phyloP scores from a whole-genome alignment of 2,888 invertebrate genomes.

The Leptinotarsa juncta region DNA sequence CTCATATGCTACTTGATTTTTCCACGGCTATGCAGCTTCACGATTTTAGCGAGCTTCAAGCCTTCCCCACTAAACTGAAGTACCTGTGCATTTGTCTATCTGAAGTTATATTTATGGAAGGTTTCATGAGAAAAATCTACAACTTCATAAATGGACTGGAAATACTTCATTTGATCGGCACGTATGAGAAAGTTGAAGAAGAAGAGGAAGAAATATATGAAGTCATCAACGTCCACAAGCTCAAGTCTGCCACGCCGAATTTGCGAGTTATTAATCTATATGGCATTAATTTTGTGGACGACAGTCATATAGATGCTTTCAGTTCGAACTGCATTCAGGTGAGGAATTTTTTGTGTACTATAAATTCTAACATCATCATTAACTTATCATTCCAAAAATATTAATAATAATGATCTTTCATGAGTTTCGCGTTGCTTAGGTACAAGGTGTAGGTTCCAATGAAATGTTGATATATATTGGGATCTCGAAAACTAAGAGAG shows the following conservation, averaged over 20 bases:
- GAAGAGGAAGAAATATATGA: slow-evolving; percentile 99
- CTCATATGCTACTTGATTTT: slow-evolving; percentile 96
- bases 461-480: too few species aligned
- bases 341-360: slow-evolving; percentile 29
- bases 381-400: too few species aligned
- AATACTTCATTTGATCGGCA: slow-evolving; percentile 96
- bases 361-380: too few species aligned
- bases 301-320: slow-evolving; percentile 98
- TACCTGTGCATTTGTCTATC: slow-evolving; percentile 91
- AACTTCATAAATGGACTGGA: slow-evolving; percentile 99
- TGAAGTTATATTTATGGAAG: slow-evolving; percentile 99
- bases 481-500: too few species aligned
- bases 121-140: slow-evolving; percentile 99
- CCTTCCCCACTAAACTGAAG: slow-evolving; percentile 96
- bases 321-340: slow-evolving; percentile 94
- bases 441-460: too few species aligned
- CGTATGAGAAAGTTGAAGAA: slow-evolving; percentile 97
- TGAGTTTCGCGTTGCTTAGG: too few species aligned
- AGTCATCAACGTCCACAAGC: slow-evolving; percentile 98
- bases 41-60: slow-evolving; percentile 95
- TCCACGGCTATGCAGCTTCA: slow-evolving; percentile 99
- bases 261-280: slow-evolving; percentile 97
- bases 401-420: too few species aligned
- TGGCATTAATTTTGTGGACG: slow-evolving; percentile 98
- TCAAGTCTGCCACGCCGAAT: slow-evolving; percentile 98